Conservation (phyloP, 2,113 vertebrate species). For the Chaenocephalus aceratus region DNA sequence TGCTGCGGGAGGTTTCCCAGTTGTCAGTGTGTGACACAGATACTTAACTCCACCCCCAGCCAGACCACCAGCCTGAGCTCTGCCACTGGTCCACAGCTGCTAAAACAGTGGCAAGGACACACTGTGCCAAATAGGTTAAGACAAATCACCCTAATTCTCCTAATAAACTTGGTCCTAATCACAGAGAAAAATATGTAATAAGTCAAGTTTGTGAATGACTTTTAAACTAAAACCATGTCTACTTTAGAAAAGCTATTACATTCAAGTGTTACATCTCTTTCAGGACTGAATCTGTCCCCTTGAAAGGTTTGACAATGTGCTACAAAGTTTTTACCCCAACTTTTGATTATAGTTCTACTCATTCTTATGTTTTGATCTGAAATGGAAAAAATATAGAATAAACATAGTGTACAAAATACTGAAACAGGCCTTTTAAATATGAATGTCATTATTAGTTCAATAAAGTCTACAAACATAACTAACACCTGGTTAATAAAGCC, state of each 20-base stretch:
- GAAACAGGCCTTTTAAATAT: not conserved
- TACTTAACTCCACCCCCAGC: slow-evolving; percentile 74
- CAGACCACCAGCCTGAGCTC: slow-evolving; percentile 40
- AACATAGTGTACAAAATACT: not conserved
- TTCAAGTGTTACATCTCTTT: not conserved
- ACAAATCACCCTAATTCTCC: not conserved
- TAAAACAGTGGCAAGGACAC: slow-evolving; percentile 23
- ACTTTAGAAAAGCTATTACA: not conserved
- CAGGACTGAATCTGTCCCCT: not conserved
- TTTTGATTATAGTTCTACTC: not conserved
- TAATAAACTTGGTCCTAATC: not conserved
- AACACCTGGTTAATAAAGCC: not conserved
- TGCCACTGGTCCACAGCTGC: slow-evolving; percentile 53
- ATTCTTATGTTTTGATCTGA: not conserved
- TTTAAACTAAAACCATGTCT: not conserved
- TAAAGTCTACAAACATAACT: not conserved
- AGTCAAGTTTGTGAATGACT: not conserved
- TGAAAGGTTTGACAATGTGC: not conserved
- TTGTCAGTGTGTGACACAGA: slow-evolving; percentile 70
- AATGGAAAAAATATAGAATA: not conserved
- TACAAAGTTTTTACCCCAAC: not conserved
- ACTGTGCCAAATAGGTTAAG: not conserved
- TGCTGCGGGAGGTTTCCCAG: slow-evolving; percentile 62
- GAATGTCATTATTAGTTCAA: not conserved
- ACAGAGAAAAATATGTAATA: not conserved